Evolutionary conservation across 2,113 vertebrate genomes (phyloP), one percentile per base, ranked within the genome.

Genomic region (Gila orcuttii): DNA sequence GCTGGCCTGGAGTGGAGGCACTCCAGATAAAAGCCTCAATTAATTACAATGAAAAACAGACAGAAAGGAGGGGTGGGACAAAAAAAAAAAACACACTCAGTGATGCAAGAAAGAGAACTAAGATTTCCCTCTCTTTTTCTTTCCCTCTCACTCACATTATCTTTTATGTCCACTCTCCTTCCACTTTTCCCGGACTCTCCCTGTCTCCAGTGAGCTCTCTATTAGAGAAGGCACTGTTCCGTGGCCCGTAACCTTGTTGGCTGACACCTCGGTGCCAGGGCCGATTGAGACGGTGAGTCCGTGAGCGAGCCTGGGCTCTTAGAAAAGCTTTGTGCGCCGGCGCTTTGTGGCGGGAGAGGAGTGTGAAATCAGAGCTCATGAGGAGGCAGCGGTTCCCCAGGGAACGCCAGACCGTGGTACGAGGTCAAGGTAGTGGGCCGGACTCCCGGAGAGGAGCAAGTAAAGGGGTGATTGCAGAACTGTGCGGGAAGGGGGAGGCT

Each of bases 1-100:
- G 95, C 96, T 89, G 94, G 95, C 94, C 96, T 96, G 95, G 93
- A 96, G 95, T 95, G 94, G 92, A 96, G 96, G 96, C 96, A 96
- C 96, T 97, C 95, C 95, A 97, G 96, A 97, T 97, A 99, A 99
- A 98, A 96, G 97, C 96, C 96, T 97, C 97, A 98, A 97, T 99
- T 99, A 97, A 97, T 96, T 96, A 95, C 95, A 95, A 94, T 95
- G 93, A 95, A 93, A 95, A 95, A 95, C 94, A 94, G 93, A 75
- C 82, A 45, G 86, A 74, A 82, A 68, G 87, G 78, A 59, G 28
- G 83, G 33, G 85, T 31, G 25, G 55, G 28, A 52, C n/a, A 64
- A 21, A 81, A 57, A 60, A 79, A n/a, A n/a, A 59, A 25, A 13
- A 25, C 57, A 82, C 59, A 57, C 82, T 84, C 33, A 52, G 75